A percentile compares a stretch with the other conserved stretches of the same genome.
These are phyloP conservation scores for Meriones psammophilus DNA, from an alignment of 2,797 vertebrate genomes.

Conservation along the genomic window DNA sequence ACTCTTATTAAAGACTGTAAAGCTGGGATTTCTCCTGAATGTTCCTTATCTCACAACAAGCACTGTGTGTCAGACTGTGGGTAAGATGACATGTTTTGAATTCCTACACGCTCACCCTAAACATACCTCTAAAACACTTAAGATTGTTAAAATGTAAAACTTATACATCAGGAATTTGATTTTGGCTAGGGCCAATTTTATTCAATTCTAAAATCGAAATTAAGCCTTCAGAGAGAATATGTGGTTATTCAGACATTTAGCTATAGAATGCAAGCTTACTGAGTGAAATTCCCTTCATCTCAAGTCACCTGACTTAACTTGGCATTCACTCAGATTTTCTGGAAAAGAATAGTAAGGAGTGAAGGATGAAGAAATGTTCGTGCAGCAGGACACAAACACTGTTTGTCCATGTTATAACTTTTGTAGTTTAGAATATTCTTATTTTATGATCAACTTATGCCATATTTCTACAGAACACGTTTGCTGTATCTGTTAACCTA, in stretches of 20 bases:
- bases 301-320: neutral
- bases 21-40: neutral
- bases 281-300: neutral
- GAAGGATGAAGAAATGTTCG: neutral
- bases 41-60: neutral
- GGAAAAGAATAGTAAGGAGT: neutral
- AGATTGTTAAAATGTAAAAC: neutral
- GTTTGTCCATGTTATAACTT: neutral
- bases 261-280: neutral
- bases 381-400: neutral
- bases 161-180: neutral
- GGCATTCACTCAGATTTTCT: neutral
- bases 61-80: no score
- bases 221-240: neutral
- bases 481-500: neutral
- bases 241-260: neutral
- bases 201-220: neutral
- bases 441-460: neutral
- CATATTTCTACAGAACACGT: neutral
- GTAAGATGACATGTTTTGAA: neutral
- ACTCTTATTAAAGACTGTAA: neutral
- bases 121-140: neutral
- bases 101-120: neutral
- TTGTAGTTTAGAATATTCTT: neutral
- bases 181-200: neutral